Evolutionary conservation across 2,888 invertebrate species (phyloP).

Genomic region (Mesorhabditis sp.): DNA sequence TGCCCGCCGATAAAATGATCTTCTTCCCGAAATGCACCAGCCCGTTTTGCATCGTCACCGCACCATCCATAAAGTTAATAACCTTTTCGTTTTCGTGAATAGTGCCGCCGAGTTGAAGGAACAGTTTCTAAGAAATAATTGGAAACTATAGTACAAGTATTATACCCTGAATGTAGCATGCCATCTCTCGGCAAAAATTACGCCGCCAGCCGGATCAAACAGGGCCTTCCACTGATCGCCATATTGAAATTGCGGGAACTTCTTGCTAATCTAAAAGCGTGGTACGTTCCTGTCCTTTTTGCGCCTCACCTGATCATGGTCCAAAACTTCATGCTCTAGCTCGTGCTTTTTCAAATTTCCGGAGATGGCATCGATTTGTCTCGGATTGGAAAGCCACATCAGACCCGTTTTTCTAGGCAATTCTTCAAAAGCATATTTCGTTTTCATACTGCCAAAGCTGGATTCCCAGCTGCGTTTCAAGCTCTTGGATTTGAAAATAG

Average conservation of each 20-base stretch:
- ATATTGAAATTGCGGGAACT: conserved; percentile 31
- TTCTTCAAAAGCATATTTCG: not conserved
- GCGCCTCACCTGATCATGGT: conserved; percentile 19
- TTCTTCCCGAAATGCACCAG: conserved; percentile 19
- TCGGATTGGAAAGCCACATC: conserved; percentile 28
- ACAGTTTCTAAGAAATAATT: conserved; percentile 27
- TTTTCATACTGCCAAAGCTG: conserved; percentile 31
- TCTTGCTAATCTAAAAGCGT: conserved; percentile 17
- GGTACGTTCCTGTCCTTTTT: not conserved
- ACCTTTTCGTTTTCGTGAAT: conserved; percentile 22
- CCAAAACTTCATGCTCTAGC: conserved; percentile 28
- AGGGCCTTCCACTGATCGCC: conserved; percentile 28
- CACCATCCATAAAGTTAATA: conserved; percentile 11
- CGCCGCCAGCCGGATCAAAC: conserved; percentile 41
- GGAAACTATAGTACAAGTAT: not conserved
- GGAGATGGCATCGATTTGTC: conserved; percentile 21
- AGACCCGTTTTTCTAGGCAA: conserved; percentile 32
- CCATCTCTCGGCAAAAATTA: conserved; percentile 41
- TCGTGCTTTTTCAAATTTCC: conserved; percentile 21
- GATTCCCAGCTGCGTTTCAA: conserved; percentile 30
- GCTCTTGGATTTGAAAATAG: conserved; percentile 31
- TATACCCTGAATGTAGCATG: conserved; percentile 28
- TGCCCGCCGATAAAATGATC: conserved; percentile 47
- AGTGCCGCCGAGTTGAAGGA: conserved; percentile 24
- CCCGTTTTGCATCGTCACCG: not conserved